phyloP scores from a whole-genome alignment of 2,888 invertebrate genomes.

The Plusia festucae region DNA sequence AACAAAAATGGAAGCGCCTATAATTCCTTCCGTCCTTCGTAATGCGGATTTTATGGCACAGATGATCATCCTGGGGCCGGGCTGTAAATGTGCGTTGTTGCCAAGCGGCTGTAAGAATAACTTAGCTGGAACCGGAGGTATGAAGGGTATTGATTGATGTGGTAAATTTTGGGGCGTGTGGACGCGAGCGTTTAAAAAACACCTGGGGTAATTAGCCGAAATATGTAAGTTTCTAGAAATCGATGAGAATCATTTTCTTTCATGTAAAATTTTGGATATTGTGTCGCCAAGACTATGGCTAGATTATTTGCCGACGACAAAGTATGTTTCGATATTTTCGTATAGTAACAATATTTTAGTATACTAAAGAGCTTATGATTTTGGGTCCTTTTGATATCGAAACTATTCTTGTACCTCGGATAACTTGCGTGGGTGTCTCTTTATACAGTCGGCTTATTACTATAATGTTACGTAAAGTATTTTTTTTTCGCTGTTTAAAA shows the following conservation, averaged over 20 bases:
- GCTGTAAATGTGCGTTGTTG: conserved; percentile 30
- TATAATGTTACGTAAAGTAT: too few species aligned
- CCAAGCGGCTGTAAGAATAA: not conserved
- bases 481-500: too few species aligned
- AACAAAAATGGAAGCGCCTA: conserved; percentile 44
- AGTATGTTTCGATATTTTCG: too few species aligned
- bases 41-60: conserved; percentile 53
- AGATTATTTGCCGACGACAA: too few species aligned
- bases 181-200: conserved; percentile 1
- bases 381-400: too few species aligned
- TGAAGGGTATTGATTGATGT: conserved; percentile 38
- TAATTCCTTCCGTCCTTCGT: conserved; percentile 48
- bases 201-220: conserved; percentile 15
- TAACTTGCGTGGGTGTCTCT: too few species aligned
- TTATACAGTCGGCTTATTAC: too few species aligned
- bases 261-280: not conserved
- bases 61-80: conserved; percentile 39
- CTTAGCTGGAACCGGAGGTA: conserved; percentile 1
- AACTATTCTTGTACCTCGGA: too few species aligned
- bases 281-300: too few species aligned
- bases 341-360: too few species aligned
- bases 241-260: not conserved
- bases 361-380: too few species aligned
- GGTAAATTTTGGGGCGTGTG: conserved; percentile 21
- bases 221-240: not conserved